These are phyloP conservation scores for Aspiorhynchus laticeps DNA, from an alignment of 2,113 vertebrate genomes.

Conservation along the genomic window DNA sequence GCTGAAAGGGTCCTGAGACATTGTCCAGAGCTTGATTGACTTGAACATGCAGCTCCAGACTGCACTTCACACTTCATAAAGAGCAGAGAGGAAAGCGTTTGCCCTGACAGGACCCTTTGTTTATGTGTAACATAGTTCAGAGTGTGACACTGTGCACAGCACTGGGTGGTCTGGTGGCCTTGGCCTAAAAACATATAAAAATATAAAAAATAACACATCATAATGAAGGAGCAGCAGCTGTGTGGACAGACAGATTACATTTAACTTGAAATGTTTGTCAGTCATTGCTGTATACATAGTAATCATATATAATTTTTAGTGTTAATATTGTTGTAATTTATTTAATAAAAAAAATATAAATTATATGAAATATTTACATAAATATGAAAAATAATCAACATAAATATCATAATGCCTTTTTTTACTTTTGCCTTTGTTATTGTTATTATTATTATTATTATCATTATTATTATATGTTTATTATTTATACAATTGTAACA, in stretches of 20 bases:
- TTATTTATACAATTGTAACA: no score
- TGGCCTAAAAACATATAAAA: not conserved
- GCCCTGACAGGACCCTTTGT: not conserved
- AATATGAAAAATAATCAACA: no score
- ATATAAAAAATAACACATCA: not conserved
- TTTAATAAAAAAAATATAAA: no score
- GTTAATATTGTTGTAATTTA: no score
- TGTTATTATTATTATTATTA: not conserved
- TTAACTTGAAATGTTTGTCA: no score
- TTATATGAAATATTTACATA: no score
- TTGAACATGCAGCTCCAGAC: constrained; percentile 17
- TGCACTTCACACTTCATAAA: constrained; percentile 35
- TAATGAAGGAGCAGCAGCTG: not conserved
- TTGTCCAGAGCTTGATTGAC: constrained; percentile 28
- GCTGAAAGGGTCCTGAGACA: not conserved
- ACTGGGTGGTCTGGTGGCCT: constrained; percentile 20
- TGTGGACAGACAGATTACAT: no score
- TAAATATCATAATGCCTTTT: no score
- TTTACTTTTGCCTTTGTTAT: no score
- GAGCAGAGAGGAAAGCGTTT: not conserved
- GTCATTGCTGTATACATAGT: no score
- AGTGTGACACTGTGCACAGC: not conserved
- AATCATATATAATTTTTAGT: no score
- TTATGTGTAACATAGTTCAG: not conserved
- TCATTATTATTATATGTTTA: not conserved